Conservation (phyloP, 2,797 vertebrate genomes). For the Parauchenoglanis punctatus region DNA sequence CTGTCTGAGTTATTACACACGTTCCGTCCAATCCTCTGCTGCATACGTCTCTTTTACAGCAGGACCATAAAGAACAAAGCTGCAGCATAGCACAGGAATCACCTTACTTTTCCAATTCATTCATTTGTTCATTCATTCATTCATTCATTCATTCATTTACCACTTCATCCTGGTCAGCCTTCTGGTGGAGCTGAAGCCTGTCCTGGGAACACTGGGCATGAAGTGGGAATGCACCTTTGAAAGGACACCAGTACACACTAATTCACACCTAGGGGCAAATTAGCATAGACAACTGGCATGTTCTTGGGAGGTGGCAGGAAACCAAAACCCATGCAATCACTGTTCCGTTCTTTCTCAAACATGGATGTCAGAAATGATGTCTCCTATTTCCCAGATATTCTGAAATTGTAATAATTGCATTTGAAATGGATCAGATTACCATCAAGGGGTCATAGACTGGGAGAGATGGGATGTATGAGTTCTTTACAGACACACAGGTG, state of each 20-base stretch:
- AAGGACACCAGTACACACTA: background rate
- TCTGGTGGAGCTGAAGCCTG: background rate
- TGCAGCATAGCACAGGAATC: background rate
- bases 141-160: background rate
- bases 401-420: background rate
- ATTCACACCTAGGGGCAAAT: background rate
- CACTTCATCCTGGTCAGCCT: background rate
- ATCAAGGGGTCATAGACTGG: background rate
- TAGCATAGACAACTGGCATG: background rate
- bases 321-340: background rate
- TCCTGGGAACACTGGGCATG: background rate
- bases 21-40: background rate
- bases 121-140: background rate
- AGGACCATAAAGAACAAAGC: background rate
- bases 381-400: background rate
- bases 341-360: background rate
- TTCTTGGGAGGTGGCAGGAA: background rate
- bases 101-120: background rate
- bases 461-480: background rate
- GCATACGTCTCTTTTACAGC: background rate
- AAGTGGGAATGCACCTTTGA: background rate
- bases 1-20: slow-evolving; percentile 36
- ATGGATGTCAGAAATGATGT: background rate
- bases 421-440: slow-evolving; percentile 7
- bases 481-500: background rate